phyloP scores from a whole-genome alignment of 2,888 invertebrate genomes.

The Trichopoda pennipes region DNA sequence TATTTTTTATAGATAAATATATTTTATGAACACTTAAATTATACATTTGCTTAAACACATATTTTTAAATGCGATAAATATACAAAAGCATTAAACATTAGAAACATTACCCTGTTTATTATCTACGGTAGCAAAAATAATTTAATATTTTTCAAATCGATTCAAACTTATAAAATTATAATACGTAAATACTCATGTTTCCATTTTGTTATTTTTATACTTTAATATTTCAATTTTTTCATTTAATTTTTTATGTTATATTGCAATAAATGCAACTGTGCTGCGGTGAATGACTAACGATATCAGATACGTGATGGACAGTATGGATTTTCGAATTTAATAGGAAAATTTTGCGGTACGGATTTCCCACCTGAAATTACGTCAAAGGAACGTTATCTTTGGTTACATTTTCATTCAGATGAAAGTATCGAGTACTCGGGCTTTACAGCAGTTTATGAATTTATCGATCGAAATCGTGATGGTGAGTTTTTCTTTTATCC shows the following conservation, averaged over 20 bases:
- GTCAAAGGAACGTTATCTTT: slow-evolving; percentile 87
- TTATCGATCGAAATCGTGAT: slow-evolving; percentile 83
- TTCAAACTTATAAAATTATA: no score
- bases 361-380: slow-evolving; percentile 87
- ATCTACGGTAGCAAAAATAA: no score
- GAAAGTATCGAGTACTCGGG: slow-evolving; percentile 90
- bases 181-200: no score
- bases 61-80: no score
- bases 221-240: background rate
- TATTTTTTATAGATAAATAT: no score
- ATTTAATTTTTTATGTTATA: background rate
- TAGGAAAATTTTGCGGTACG: slow-evolving; percentile 87
- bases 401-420: slow-evolving; percentile 90
- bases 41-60: no score
- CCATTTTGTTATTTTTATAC: no score
- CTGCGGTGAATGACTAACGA: background rate
- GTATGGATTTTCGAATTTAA: slow-evolving; percentile 86
- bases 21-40: no score
- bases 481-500: slow-evolving; percentile 78
- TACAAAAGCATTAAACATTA: no score
- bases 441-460: slow-evolving; percentile 89
- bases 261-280: background rate
- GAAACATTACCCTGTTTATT: no score
- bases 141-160: no score
- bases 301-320: slow-evolving; percentile 88